phyloP scores from a whole-genome alignment of 2,888 invertebrate species.

The Melinaea menophilus region DNA sequence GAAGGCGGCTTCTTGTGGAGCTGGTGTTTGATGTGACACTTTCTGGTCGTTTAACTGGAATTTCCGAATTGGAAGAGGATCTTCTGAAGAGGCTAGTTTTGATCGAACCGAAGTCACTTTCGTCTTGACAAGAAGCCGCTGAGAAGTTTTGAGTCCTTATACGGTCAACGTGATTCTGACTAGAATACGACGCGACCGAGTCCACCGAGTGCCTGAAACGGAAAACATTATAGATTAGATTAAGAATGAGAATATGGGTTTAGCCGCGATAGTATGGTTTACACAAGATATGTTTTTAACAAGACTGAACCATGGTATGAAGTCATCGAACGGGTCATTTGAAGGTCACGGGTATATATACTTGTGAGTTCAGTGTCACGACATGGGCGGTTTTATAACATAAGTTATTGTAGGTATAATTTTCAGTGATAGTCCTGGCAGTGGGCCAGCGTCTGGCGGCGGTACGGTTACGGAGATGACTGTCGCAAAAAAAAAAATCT shows the following conservation, averaged over 20 bases:
- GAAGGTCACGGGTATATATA: constrained; percentile 11
- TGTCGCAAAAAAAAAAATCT: constrained; percentile 21
- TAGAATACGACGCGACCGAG: constrained; percentile 79
- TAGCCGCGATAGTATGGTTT: constrained; percentile 15
- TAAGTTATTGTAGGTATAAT: constrained; percentile 10
- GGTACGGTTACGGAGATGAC: constrained; percentile 16
- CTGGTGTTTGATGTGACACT: constrained; percentile 72
- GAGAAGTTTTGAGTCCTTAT: constrained; percentile 76
- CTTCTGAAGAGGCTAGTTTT: constrained; percentile 74
- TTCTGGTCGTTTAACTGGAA: constrained; percentile 65
- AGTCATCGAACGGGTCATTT: constrained; percentile 1
- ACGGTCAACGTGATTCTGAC: constrained; percentile 78
- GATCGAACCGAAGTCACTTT: constrained; percentile 72
- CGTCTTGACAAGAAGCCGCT: constrained; percentile 77
- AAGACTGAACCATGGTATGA: not conserved
- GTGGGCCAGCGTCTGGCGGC: constrained; percentile 28
- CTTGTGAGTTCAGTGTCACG: constrained; percentile 6
- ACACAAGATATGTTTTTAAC: constrained; percentile 11
- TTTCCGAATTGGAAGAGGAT: constrained; percentile 70
- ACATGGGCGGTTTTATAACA: not conserved
- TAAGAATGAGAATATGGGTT: constrained; percentile 35
- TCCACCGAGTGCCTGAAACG: constrained; percentile 77
- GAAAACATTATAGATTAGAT: constrained; percentile 63
- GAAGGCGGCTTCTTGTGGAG: constrained; percentile 75
- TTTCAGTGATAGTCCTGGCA: constrained; percentile 28